A percentile compares a stretch with the other conserved stretches of the same genome.
phyloP scores from a whole-genome alignment of 30 jellyfish, hydroid and myxozoan species.

The Phacellophora camtschatica region DNA sequence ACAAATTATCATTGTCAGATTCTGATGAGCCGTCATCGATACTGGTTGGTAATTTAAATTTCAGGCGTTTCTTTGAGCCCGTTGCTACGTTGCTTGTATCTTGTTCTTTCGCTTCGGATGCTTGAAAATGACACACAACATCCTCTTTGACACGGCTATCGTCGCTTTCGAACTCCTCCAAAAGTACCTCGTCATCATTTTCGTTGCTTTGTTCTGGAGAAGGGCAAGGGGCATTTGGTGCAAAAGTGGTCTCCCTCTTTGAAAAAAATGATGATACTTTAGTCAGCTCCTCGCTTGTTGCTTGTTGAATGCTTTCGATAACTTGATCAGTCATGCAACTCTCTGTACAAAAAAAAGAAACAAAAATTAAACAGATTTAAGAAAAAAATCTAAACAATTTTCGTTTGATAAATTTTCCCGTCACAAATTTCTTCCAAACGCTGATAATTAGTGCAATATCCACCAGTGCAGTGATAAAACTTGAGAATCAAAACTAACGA shows the following conservation, averaged over 20 bases:
- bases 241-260: background rate
- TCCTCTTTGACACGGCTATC: background rate
- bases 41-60: background rate
- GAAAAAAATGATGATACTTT: conserved; percentile 13
- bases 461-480: too few species aligned
- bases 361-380: background rate
- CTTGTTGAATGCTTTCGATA: conserved; percentile 38
- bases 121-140: background rate
- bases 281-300: conserved; percentile 29
- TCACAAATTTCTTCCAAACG: background rate
- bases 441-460: too few species aligned
- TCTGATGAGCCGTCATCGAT: background rate
- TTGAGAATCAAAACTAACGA: too few species aligned
- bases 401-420: too few species aligned
- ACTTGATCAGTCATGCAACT: conserved; percentile 13
- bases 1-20: background rate
- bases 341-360: background rate
- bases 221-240: conserved; percentile 50
- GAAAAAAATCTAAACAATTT: too few species aligned
- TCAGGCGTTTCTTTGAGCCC: background rate
- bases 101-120: background rate
- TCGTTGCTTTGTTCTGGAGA: conserved; percentile 36
- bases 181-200: background rate
- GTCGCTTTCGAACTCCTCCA: background rate
- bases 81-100: background rate